These are phyloP conservation scores for Phrynocephalus forsythii DNA, from an alignment of 2,797 vertebrate genomes.

Conservation along the genomic window DNA sequence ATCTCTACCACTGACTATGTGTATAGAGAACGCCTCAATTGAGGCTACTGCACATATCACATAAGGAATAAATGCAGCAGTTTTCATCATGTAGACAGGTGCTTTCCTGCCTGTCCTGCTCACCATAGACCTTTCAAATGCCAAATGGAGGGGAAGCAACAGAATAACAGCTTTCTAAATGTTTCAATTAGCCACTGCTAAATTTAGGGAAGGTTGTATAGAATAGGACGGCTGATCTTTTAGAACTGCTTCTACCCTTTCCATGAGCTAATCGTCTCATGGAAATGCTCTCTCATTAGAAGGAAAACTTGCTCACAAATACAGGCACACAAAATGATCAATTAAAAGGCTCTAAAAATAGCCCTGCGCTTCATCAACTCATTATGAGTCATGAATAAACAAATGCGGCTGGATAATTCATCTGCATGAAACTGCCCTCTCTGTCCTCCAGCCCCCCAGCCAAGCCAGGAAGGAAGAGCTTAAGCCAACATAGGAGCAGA, in stretches of 20 bases:
- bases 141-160: background rate
- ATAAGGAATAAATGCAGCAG: background rate
- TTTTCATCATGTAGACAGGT: background rate
- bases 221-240: conserved; percentile 7
- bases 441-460: conserved; percentile 23
- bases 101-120: background rate
- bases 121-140: background rate
- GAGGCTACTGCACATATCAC: background rate
- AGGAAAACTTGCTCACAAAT: background rate
- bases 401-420: background rate
- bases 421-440: background rate
- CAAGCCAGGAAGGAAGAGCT: background rate
- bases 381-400: background rate
- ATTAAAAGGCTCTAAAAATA: conserved; percentile 8
- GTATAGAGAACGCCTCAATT: background rate
- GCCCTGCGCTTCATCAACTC: background rate
- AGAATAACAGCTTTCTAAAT: background rate
- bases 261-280: background rate
- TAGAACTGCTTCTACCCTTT: background rate
- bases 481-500: background rate
- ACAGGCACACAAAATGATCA: background rate
- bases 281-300: background rate
- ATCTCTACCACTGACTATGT: background rate
- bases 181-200: conserved; percentile 20
- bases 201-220: conserved; percentile 14